Evolutionary conservation across 2,797 vertebrate genomes (phyloP), one percentile per base, ranked within the genome.

Genomic region (Paguma larvata): DNA sequence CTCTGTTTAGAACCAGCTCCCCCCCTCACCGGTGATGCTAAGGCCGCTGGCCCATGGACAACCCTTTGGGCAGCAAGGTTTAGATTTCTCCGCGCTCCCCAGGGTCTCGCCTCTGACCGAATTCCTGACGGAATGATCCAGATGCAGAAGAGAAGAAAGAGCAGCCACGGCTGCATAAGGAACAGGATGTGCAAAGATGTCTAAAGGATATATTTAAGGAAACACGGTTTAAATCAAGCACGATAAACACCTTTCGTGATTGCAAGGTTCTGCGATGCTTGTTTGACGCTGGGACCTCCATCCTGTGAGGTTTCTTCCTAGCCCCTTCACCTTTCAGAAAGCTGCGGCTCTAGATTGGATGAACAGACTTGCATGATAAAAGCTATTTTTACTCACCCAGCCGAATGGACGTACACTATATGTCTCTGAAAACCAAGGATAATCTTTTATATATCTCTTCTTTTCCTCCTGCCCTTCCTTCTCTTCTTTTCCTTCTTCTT

Each of bases 311-410:
- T 23, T 53, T 83, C 38, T 84, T 19, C n/a, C 23, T 34, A 3
- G 21, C 38, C 11, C 16, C 93, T 97, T 90, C 32, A 70, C 38
- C 21, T 88, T 32, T 63, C 38, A 59, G 82, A 67, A 79, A 94
- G 27, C 0, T 46, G 3, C 5, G n/a, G 25, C 8, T 92, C 44
- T 18, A 77, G 70, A 92, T 85, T 63, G 32, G 11, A 92, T 70
- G 34, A 97, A 96, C 93, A 96, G 53, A 11, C n/a, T 67, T 59
- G 12, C 67, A 16, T 18, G 8, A 51, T 89, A 80, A 97, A 97
- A 96, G 89, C 77, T 94, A 51, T 34, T 83, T 97, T 97, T 95
- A 79, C 72, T 90, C 93, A 73, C n/a, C 89, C 34, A 89, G 78
- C n/a, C 89, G 94, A 94, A 84, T 0, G 62, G 62, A 72, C 89